Conservation (phyloP, 2,888 invertebrate species). For the Macrophya annulata region DNA sequence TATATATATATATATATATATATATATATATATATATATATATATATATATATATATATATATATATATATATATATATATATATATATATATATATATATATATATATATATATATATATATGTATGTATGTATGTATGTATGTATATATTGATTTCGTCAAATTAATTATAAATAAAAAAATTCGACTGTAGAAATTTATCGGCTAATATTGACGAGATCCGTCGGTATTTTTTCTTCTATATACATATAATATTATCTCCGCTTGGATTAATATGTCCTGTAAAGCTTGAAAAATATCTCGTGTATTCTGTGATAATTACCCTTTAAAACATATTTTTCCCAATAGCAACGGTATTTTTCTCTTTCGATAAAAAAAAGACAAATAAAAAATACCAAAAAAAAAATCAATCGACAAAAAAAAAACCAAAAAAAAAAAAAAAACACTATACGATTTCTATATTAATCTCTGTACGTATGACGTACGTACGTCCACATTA, state of each 20-base stretch:
- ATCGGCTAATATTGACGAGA: slow-evolving; percentile 36
- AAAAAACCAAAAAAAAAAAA: slow-evolving; percentile 54
- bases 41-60: slow-evolving; percentile 1
- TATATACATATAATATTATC: slow-evolving; percentile 58
- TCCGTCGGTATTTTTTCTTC: slow-evolving; percentile 29
- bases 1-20: neutral
- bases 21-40: slow-evolving; percentile 8
- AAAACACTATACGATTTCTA: slow-evolving; percentile 41
- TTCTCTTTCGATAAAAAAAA: slow-evolving; percentile 69
- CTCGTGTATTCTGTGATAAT: slow-evolving; percentile 79
- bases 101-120: neutral
- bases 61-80: neutral
- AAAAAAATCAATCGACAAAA: slow-evolving; percentile 50
- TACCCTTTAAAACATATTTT: slow-evolving; percentile 71
- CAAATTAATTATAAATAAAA: slow-evolving; percentile 6
- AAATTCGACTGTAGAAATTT: slow-evolving; percentile 2
- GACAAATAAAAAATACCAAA: slow-evolving; percentile 23
- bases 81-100: slow-evolving; percentile 4
- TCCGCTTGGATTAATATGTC: slow-evolving; percentile 75
- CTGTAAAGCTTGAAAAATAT: slow-evolving; percentile 77
- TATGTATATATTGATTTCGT: slow-evolving; percentile 26
- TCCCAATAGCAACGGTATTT: slow-evolving; percentile 72
- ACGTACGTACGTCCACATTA: slow-evolving; percentile 23
- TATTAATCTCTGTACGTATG: slow-evolving; percentile 37
- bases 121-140: slow-evolving; percentile 7